Evolutionary conservation across 1,140 invertebrate genomes (phyloP), one percentile per base, ranked within the genome.

Genomic region (Sitophilus oryzae): DNA sequence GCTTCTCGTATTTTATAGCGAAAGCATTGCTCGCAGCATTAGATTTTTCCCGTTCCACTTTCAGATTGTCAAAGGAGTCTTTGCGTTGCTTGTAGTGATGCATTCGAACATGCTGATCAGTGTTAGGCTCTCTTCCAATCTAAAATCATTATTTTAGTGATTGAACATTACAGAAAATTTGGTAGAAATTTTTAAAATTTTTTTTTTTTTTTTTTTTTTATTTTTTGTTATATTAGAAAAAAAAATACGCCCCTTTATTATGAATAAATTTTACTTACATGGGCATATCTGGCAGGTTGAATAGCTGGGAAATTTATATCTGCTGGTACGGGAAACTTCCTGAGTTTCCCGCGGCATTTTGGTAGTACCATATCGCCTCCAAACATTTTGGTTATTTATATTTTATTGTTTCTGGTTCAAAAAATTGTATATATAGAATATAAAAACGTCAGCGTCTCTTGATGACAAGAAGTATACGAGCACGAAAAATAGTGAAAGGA

Each of bases 21-120:
- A 52, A 34, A 6, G 38, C 53, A 21, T 43, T 36, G 8, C 40
- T 10, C 15, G 34, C 9, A 3, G n/a, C 16, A 18, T 15, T 8
- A 0, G 19, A 35, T 43, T 42, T 36, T 18, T 35, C 21, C 10
- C 5, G 23, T 40, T 54, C 48, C 6, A 41, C 23, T 22, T 34
- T 34, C 6, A 45, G 5, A 11, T 56, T 19, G 15, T 62, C 46
- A n/a, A 41, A 43, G 5, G 34, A 38, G 4, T 52, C 41, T 35
- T 58, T 56, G 21, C 46, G 35, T 53, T 66, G 63, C 23, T 61
- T 60, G 30, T 61, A 61, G n/a, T 63, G 63, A 14, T 58, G 15
- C 15, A 58, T 23, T 36, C 48, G 50, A 6, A 56, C 58, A 42
- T 54, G 30, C n/a, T 64, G 48, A 43, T 67, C 60, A 3, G 66